Conservation (phyloP, 2,113 vertebrate genomes). For the Tonatia bakeri region DNA sequence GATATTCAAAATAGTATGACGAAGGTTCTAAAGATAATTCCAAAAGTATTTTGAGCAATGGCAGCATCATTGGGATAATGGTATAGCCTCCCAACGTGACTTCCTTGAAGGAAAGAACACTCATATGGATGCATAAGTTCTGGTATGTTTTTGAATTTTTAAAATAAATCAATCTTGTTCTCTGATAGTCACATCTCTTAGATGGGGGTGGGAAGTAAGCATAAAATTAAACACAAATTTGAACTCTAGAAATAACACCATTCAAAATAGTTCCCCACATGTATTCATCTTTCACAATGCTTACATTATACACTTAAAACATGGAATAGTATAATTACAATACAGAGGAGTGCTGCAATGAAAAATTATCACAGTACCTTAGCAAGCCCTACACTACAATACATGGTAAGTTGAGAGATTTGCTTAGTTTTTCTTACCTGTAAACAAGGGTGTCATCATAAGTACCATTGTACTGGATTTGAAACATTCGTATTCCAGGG, state of each 20-base stretch:
- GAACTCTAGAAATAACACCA: conserved; percentile 60
- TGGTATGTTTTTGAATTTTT: conserved; percentile 75
- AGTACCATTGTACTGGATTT: conserved; percentile 99
- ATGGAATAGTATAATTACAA: not conserved
- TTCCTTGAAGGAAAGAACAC: conserved; percentile 76
- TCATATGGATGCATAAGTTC: conserved; percentile 71
- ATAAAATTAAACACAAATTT: conserved; percentile 59
- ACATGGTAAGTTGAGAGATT: not conserved
- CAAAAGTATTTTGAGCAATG: conserved; percentile 75
- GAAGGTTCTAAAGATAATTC: conserved; percentile 75
- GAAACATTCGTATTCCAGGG: conserved; percentile 99
- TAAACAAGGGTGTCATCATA: conserved; percentile 99
- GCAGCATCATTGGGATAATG: conserved; percentile 68
- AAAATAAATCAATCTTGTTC: conserved; percentile 50
- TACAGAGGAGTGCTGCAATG: not conserved
- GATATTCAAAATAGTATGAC: conserved; percentile 73
- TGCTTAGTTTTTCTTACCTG: conserved; percentile 86
- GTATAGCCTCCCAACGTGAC: conserved; percentile 69
- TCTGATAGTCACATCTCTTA: conserved; percentile 70
- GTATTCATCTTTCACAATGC: not conserved
- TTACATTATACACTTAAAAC: not conserved
- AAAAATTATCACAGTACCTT: not conserved
- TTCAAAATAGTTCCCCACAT: conserved; percentile 47
- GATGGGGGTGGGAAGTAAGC: conserved; percentile 21
- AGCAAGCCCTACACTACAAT: conserved; percentile 18